These are phyloP conservation scores for Oreohelix idahoensis DNA, from an alignment of 1,140 invertebrate species.

Conservation along the genomic window DNA sequence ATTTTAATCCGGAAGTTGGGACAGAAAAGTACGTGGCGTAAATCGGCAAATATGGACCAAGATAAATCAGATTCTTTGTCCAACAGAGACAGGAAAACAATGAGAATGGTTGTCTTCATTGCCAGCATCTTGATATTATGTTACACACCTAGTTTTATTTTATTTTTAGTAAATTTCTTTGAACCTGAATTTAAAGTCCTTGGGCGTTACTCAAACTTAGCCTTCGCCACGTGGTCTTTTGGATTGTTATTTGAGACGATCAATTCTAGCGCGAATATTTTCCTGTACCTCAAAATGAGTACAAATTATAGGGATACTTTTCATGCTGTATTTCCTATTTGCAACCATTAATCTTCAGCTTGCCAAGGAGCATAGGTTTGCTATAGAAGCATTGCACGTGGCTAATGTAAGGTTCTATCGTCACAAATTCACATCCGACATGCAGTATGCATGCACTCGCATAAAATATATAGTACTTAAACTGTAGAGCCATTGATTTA, in stretches of 20 bases:
- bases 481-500: too few species aligned
- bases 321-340: neutral
- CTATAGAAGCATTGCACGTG: too few species aligned
- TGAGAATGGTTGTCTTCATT: neutral
- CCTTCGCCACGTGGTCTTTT: neutral
- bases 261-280: neutral
- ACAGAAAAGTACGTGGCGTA: neutral
- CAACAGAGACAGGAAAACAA: neutral
- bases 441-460: too few species aligned
- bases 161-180: neutral
- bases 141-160: neutral
- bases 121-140: neutral
- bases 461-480: too few species aligned
- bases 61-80: neutral
- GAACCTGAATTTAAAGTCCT: neutral
- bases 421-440: too few species aligned
- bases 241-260: neutral
- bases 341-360: too few species aligned
- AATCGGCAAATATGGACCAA: neutral
- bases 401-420: too few species aligned
- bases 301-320: neutral
- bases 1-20: neutral
- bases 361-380: too few species aligned
- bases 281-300: neutral
- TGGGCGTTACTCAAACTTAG: neutral